phyloP scores from a whole-genome alignment of 2,797 vertebrate species.

The Spondyliosoma cantharus region DNA sequence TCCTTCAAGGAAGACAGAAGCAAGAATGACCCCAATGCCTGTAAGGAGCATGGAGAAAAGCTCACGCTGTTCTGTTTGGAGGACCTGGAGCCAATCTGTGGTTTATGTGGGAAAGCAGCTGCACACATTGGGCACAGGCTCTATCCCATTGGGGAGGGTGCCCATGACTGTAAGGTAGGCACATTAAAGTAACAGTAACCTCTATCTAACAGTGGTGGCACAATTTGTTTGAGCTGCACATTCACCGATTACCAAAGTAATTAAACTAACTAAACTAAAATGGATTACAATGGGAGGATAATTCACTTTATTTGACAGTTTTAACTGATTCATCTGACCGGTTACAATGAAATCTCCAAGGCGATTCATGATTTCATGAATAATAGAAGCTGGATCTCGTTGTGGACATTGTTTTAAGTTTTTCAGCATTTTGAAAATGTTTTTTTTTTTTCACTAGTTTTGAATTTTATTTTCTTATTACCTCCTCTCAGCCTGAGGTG shows the following conservation, averaged over 20 bases:
- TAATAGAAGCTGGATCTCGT: background rate
- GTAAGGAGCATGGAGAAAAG: slow-evolving; percentile 81
- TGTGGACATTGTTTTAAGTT: background rate
- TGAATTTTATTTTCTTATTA: background rate
- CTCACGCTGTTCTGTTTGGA: slow-evolving; percentile 85
- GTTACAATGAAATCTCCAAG: background rate
- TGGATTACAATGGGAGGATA: background rate
- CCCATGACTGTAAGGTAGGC: slow-evolving; percentile 87
- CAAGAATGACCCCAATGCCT: slow-evolving; percentile 77
- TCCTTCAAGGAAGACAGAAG: slow-evolving; percentile 74
- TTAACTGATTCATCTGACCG: background rate
- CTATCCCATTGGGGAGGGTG: slow-evolving; percentile 82
- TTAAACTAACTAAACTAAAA: background rate
- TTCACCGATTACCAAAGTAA: background rate
- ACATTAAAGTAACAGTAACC: slow-evolving; percentile 8
- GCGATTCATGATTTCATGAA: background rate
- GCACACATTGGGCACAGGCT: slow-evolving; percentile 82
- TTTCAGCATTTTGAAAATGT: background rate
- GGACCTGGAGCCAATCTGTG: slow-evolving; percentile 83
- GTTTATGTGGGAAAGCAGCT: slow-evolving; percentile 76
- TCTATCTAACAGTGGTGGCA: slow-evolving; percentile 4
- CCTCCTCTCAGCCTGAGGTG: slow-evolving; percentile 11
- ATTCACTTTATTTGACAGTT: background rate
- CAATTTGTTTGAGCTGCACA: slow-evolving; percentile 22
- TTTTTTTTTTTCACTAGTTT: background rate